phyloP scores from a whole-genome alignment of 2,797 vertebrate genomes.

The Anabacerthia variegaticeps region DNA sequence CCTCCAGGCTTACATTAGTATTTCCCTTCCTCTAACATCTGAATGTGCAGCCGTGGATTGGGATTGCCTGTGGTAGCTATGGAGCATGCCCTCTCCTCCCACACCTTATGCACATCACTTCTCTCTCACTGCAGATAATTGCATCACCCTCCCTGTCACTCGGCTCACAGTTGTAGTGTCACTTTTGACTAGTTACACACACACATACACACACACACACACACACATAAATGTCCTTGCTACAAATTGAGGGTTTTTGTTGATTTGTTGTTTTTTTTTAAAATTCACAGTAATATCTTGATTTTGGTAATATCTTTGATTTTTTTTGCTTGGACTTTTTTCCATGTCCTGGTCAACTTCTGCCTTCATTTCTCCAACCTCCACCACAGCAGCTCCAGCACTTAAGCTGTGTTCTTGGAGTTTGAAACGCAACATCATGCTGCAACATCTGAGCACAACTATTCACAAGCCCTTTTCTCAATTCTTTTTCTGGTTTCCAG shows the following conservation, averaged over 20 bases:
- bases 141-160: constrained; percentile 57
- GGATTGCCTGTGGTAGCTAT: constrained; percentile 5
- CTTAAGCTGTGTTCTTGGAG: neutral
- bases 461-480: neutral
- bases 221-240: neutral
- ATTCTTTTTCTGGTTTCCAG: neutral
- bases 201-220: neutral
- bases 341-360: neutral
- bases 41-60: neutral
- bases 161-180: constrained; percentile 56
- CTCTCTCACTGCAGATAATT: constrained; percentile 64
- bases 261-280: neutral
- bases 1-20: neutral
- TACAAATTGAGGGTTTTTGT: neutral
- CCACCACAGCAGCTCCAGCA: neutral
- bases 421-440: neutral
- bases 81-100: constrained; percentile 45
- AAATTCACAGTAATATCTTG: neutral
- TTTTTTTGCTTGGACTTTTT: neutral
- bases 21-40: constrained; percentile 3
- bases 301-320: neutral
- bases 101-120: constrained; percentile 55
- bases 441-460: neutral
- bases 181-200: constrained; percentile 47
- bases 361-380: neutral